These are phyloP conservation scores for Pogonus chalceus DNA, from an alignment of 1,140 invertebrate species.

Conservation along the genomic window DNA sequence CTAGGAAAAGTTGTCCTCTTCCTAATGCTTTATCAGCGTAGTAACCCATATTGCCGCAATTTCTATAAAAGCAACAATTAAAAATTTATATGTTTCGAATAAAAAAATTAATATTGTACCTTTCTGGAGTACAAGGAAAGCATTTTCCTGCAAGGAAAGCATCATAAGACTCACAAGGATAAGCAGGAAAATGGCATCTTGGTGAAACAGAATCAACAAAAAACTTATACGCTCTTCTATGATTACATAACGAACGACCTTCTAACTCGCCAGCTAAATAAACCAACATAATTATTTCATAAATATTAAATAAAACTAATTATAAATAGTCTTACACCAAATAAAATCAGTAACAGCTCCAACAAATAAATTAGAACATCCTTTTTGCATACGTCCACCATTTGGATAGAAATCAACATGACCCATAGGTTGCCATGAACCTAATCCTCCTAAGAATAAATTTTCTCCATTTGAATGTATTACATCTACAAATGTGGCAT, in stretches of 20 bases:
- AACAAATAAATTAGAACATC: slow-evolving; percentile 69
- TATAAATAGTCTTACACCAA: slow-evolving; percentile 73
- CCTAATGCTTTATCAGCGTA: slow-evolving; percentile 75
- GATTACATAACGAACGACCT: slow-evolving; percentile 82
- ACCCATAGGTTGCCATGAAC: slow-evolving; percentile 76
- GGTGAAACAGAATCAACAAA: slow-evolving; percentile 89
- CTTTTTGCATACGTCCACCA: slow-evolving; percentile 80
- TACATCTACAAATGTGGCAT: slow-evolving; percentile 88
- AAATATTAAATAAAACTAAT: too few species aligned
- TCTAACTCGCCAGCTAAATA: slow-evolving; percentile 56
- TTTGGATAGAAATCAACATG: slow-evolving; percentile 91
- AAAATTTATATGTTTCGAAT: neutral
- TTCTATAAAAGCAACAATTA: slow-evolving; percentile 18
- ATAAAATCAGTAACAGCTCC: slow-evolving; percentile 85
- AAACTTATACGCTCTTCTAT: slow-evolving; percentile 83
- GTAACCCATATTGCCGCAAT: slow-evolving; percentile 88
- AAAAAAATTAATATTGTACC: slow-evolving; percentile 19
- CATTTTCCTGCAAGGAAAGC: slow-evolving; percentile 68
- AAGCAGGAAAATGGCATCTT: slow-evolving; percentile 79
- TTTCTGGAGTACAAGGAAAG: slow-evolving; percentile 50
- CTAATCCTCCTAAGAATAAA: slow-evolving; percentile 71
- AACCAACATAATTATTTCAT: slow-evolving; percentile 9
- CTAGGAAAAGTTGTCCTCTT: slow-evolving; percentile 70
- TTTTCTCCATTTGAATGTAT: slow-evolving; percentile 91
- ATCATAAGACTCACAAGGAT: slow-evolving; percentile 77